A percentile compares a stretch with the other conserved stretches of the same genome.
Conservation (phyloP, 2,113 vertebrate genomes). For the Sisor rabdophorus region DNA sequence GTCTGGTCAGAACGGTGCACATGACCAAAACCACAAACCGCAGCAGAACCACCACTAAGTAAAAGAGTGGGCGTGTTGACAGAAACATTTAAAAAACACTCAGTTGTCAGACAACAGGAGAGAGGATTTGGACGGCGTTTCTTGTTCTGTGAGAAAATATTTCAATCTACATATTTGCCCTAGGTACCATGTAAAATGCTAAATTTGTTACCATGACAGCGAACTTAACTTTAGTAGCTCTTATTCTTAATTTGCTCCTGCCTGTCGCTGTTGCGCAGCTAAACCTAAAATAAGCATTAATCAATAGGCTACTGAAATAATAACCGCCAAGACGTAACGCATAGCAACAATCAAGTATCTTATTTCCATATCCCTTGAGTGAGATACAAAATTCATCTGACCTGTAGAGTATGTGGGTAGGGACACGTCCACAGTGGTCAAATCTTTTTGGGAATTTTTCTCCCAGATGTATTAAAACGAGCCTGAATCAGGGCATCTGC, state of each 20-base stretch:
- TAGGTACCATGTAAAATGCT: too few species aligned
- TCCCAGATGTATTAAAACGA: too few species aligned
- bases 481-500: neutral
- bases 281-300: neutral
- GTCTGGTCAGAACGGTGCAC: slow-evolving; percentile 59
- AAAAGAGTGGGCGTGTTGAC: neutral
- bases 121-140: neutral
- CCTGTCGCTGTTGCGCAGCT: neutral
- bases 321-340: neutral
- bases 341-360: neutral
- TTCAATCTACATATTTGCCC: neutral
- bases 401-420: neutral
- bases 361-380: neutral
- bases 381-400: neutral
- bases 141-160: neutral
- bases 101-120: neutral
- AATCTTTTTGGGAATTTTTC: neutral
- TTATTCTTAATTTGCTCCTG: neutral
- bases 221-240: neutral
- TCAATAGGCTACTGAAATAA: neutral
- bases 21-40: slow-evolving; percentile 53
- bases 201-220: neutral
- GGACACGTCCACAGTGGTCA: neutral
- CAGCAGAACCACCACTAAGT: slow-evolving; percentile 58
- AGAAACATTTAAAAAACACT: neutral